Conservation (phyloP, 2,113 vertebrate species). For the Ctenomys sociabilis region DNA sequence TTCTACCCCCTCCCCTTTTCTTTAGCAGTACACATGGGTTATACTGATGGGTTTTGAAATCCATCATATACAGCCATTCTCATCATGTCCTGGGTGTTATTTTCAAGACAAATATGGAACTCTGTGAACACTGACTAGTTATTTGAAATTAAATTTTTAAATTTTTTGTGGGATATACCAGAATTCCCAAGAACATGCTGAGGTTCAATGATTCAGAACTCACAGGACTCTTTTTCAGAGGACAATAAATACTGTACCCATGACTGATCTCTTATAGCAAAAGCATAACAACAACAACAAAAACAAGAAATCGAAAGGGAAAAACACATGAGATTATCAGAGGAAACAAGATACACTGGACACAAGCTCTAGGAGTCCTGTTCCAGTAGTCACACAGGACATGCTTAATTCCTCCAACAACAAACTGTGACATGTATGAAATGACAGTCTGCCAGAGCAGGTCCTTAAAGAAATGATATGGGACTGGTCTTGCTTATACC, state of each 20-base stretch:
- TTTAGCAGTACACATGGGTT: neutral
- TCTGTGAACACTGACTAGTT: neutral
- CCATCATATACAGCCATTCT: neutral
- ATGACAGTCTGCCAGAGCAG: neutral
- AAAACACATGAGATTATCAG: neutral
- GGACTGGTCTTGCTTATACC: neutral
- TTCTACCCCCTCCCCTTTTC: fast-evolving
- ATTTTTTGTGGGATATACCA: neutral
- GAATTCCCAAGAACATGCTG: neutral
- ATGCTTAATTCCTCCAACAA: neutral
- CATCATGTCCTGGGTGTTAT: neutral
- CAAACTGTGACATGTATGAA: neutral
- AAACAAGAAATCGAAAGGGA: neutral
- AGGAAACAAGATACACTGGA: neutral
- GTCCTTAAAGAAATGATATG: neutral
- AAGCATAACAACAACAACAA: neutral
- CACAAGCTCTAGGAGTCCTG: neutral
- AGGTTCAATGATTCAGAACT: conserved; percentile 21
- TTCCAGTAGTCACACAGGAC: neutral
- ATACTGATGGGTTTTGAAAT: neutral
- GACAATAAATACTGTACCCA: neutral
- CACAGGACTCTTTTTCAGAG: neutral
- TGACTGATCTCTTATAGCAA: neutral
- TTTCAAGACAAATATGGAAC: neutral
- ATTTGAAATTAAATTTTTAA: conserved; percentile 9